These are phyloP conservation scores for Eulemur macaco DNA, from an alignment of 2,113 vertebrate genomes.

Conservation along the genomic window DNA sequence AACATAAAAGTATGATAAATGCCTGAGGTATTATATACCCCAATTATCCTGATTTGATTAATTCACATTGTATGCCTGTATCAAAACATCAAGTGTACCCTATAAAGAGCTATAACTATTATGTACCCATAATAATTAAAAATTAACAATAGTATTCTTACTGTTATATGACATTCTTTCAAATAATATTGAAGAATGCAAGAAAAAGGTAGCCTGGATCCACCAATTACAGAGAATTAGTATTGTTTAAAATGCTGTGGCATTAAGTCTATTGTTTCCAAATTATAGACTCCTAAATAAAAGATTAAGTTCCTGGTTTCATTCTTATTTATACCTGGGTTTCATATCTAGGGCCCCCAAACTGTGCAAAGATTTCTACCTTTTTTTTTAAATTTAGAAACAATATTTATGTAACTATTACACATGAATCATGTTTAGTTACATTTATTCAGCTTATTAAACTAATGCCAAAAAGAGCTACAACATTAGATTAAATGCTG, in stretches of 20 bases:
- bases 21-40: too few relatives aligned
- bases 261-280: background rate
- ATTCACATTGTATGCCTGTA: too few relatives aligned
- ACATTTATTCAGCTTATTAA: background rate
- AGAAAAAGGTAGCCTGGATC: background rate
- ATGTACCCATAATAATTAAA: too few relatives aligned
- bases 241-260: background rate
- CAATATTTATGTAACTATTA: background rate
- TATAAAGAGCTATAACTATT: too few relatives aligned
- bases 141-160: background rate
- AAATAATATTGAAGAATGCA: background rate
- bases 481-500: background rate
- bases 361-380: background rate
- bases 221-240: background rate
- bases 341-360: background rate
- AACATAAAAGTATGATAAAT: too few relatives aligned
- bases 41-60: too few relatives aligned
- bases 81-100: too few relatives aligned
- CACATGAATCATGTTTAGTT: background rate
- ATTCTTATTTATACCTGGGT: background rate
- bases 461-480: background rate
- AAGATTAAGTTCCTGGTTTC: background rate
- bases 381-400: background rate
- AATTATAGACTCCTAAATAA: background rate
- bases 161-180: background rate